A percentile compares a stretch with the other conserved stretches of the same genome.
These are phyloP conservation scores for Silurus meridionalis DNA, from an alignment of 2,113 vertebrate genomes.

Conservation along the genomic window DNA sequence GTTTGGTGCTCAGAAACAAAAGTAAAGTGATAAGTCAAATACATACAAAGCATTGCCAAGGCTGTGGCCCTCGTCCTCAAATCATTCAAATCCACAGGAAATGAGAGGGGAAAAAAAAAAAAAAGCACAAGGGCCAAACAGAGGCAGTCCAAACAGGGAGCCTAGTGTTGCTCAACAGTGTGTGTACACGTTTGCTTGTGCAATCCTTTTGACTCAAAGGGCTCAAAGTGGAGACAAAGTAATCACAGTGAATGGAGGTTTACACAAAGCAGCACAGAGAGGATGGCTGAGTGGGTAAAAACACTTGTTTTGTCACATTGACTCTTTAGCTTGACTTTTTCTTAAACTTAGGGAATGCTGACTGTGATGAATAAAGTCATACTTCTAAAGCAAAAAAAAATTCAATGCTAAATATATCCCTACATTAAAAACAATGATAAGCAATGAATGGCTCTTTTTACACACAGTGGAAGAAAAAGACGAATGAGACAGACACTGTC, in stretches of 20 bases:
- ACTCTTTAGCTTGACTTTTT: constrained; percentile 48
- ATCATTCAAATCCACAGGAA: constrained; percentile 66
- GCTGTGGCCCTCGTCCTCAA: constrained; percentile 66
- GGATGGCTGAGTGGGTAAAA: constrained; percentile 42
- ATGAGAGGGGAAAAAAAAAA: constrained; percentile 50
- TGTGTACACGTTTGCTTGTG: constrained; percentile 49
- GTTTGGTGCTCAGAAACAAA: constrained; percentile 59
- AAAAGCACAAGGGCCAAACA: constrained; percentile 49
- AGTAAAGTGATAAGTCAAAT: constrained; percentile 62
- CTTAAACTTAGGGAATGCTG: constrained; percentile 52
- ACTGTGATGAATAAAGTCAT: constrained; percentile 62
- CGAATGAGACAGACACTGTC: constrained; percentile 3
- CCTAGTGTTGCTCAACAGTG: constrained; percentile 67
- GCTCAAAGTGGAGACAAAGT: constrained; percentile 46
- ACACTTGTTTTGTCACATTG: constrained; percentile 49
- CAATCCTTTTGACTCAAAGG: constrained; percentile 49
- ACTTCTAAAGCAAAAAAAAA: constrained; percentile 45
- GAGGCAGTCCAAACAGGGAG: constrained; percentile 63
- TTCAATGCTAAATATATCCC: constrained; percentile 8
- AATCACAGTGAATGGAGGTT: constrained; percentile 53
- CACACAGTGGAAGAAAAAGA: not conserved
- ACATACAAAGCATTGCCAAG: constrained; percentile 65
- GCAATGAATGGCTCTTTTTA: constrained; percentile 30
- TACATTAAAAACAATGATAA: constrained; percentile 9
- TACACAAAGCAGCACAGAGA: constrained; percentile 45